Conservation (phyloP, 2,113 vertebrate genomes). For the Sphyrna mokarran region DNA sequence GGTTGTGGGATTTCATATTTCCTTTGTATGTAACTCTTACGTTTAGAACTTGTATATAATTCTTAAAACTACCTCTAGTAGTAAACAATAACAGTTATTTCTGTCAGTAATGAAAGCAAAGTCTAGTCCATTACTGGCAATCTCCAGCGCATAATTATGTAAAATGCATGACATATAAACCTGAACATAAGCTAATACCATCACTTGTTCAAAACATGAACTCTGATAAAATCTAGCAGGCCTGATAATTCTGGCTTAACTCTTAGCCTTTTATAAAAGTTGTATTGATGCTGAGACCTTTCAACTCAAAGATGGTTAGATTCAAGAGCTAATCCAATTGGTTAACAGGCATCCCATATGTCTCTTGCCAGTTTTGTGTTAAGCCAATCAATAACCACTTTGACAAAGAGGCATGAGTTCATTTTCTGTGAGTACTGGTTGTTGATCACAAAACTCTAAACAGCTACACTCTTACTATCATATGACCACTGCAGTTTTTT, state of each 20-base stretch:
- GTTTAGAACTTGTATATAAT: not conserved
- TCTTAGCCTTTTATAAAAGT: slow-evolving; percentile 45
- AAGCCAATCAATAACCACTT: slow-evolving; percentile 64
- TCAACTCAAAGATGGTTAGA: slow-evolving; percentile 46
- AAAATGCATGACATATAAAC: not conserved
- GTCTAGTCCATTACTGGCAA: not conserved
- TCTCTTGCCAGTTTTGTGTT: slow-evolving; percentile 49
- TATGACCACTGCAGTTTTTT: not conserved
- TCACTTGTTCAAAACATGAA: slow-evolving; percentile 32
- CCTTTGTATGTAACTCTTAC: not conserved
- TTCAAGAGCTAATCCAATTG: slow-evolving; percentile 53
- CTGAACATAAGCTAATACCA: not conserved
- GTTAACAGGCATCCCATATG: slow-evolving; percentile 57
- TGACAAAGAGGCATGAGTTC: slow-evolving; percentile 45
- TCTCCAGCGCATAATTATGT: not conserved
- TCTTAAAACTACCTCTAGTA: not conserved
- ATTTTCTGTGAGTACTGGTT: slow-evolving; percentile 38
- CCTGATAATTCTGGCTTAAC: slow-evolving; percentile 48
- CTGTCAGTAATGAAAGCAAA: not conserved
- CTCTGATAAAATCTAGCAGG: slow-evolving; percentile 40
- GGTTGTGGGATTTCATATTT: not conserved
- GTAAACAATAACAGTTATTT: not conserved
- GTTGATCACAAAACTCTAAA: slow-evolving; percentile 37
- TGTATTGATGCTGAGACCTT: slow-evolving; percentile 49
- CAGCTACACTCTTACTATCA: not conserved